phyloP scores from a whole-genome alignment of 2,888 invertebrate species.

The Pherbina coryleti region DNA sequence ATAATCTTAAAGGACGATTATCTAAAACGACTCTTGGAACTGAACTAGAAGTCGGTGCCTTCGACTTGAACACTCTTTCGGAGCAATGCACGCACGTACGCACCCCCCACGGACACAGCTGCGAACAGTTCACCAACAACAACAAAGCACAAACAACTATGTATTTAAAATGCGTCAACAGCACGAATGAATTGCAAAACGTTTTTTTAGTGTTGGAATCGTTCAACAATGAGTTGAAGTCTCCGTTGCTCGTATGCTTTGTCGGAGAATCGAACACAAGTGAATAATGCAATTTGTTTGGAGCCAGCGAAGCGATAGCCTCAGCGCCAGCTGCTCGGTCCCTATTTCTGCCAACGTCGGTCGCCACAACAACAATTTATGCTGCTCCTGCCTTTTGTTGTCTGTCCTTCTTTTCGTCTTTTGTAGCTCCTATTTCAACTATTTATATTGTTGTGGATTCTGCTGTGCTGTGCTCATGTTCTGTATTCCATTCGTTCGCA shows the following conservation, averaged over 20 bases:
- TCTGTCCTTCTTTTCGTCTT: conserved; percentile 41
- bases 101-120: conserved; percentile 23
- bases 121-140: background rate
- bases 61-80: background rate
- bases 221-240: background rate
- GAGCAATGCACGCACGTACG: conserved; percentile 16
- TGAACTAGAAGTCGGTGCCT: background rate
- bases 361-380: conserved; percentile 4
- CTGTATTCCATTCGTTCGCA: conserved; percentile 35
- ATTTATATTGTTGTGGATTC: conserved; percentile 39
- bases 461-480: conserved; percentile 28
- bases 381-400: conserved; percentile 31
- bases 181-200: background rate
- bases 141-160: background rate
- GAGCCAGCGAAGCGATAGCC: conserved; percentile 20
- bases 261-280: conserved; percentile 18
- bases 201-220: background rate
- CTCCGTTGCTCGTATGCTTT: background rate
- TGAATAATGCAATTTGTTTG: conserved; percentile 5
- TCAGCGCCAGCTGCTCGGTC: conserved; percentile 39
- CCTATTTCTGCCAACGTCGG: conserved; percentile 6
- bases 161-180: conserved; percentile 10
- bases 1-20: background rate
- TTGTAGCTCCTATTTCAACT: conserved; percentile 31
- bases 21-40: background rate